Evolutionary conservation across 1,140 invertebrate genomes (phyloP), one percentile per base, ranked within the genome.

Genomic region (Lordiphosa clarofinis): DNA sequence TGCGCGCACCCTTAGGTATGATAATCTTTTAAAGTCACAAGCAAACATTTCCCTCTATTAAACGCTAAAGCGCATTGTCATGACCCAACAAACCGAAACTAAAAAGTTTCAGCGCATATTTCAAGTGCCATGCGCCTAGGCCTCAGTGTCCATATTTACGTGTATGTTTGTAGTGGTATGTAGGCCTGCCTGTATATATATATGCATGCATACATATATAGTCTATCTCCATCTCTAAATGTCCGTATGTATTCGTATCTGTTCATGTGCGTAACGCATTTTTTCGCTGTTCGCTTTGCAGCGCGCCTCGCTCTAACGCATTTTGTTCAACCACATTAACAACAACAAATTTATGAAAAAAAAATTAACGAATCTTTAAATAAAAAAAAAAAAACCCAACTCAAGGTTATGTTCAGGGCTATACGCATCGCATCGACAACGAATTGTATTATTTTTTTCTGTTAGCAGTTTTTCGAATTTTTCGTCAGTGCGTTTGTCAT

Each of bases 401-500:
- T 86, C 82, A 87, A 87, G 82, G 82, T 86, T 86, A 87, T 86
- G 82, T 87, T 86, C 82, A 87, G 76, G 82, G 82, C 82, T 68
- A 78, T 65, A 81, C 82, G 82, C 81, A 86, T 66, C 81, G 81
- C 72, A 86, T 72, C 76, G 76, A 69, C 72, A 76, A 72, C 69
- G 73, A 86, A 73, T 84, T 84, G 48, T 43, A 43, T 52, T 56
- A 59, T 48, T n/a, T 64, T 54, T 54, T 62, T 55, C 54, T 54
- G 39, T 64, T 49, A 43, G 59, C 60, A 52, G 44, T 65, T 56
- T 56, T 54, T 57, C 39, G 46, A 36, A 39, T 61, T 76, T 63
- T 69, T 69, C 40, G 68, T 63, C 56, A 78, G 73, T 82, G 78
- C 78, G 78, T 78, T 84, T 79, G 74, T 56, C 56, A 54, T 49